Evolutionary conservation across 2,797 vertebrate species (phyloP), one percentile per base, ranked within the genome.

Genomic region (Scarus forsteni): DNA sequence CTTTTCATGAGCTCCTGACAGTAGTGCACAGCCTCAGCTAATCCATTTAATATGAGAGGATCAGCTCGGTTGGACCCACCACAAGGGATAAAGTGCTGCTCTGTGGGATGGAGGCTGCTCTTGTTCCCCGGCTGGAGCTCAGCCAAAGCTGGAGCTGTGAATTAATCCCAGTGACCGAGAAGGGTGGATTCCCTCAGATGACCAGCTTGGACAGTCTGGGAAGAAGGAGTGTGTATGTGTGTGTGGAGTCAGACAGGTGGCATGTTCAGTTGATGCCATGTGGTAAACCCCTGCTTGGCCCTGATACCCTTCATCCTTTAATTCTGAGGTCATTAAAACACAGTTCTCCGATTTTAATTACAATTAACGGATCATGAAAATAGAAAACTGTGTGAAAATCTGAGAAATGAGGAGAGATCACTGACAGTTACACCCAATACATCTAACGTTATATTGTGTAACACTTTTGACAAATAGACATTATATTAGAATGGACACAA

Each of bases 21-120:
- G 79, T 78, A 73, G 79, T 88, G 86, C 77, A 76, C 85, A 84
- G 66, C 65, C 66, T 83, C 70, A 6, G 71, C 68, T 94, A 91
- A 92, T 92, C 90, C 85, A 81, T 78, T 92, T 91, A 94, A 90
- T 89, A 86, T 85, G 87, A 86, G 79, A 78, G 87, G 83, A 84
- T 89, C 81, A 87, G 84, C 78, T 66, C 80, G 35, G 84, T 62
- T 84, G 84, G 86, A 85, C 83, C 86, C 84, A 83, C 67, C 78
- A 70, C 79, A 75, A 67, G 80, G 84, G 86, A 85, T 86, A 86
- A 88, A 89, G 81, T 45, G 57, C 79, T 77, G 84, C 79, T 81
- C 84, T 77, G 85, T 72, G 76, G 83, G 89, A 72, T 70, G 75
- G 87, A 79, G 64, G 75, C 71, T 66, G 78, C 77, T 90, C 80